A percentile compares a stretch with the other conserved stretches of the same genome.
Conservation (phyloP, 1,140 invertebrate genomes). For the Tetramorium simillimum region DNA sequence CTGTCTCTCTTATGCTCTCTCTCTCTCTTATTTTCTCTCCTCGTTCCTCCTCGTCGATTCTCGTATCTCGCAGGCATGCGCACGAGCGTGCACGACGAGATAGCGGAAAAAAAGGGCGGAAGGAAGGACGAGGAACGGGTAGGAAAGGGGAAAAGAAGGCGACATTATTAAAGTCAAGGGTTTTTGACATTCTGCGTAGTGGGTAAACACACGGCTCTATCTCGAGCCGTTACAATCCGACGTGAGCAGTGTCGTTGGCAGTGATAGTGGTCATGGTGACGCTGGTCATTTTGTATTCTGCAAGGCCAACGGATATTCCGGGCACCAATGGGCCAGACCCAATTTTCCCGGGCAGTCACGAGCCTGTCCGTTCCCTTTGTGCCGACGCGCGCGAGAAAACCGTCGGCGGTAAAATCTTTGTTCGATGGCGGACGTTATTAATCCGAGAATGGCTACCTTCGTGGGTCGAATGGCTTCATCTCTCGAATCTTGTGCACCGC, state of each 20-base stretch:
- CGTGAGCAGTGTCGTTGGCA: conserved; percentile 1
- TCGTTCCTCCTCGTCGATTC: neutral
- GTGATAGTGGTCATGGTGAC: neutral
- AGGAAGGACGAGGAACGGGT: neutral
- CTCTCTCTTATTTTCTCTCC: neutral
- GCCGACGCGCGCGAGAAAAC: conserved; percentile 21
- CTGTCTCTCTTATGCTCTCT: neutral
- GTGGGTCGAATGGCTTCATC: conserved; percentile 32
- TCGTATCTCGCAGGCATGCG: neutral
- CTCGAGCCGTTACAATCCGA: neutral
- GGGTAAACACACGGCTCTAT: conserved; percentile 74
- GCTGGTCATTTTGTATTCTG: conserved; percentile 63
- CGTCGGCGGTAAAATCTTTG: conserved; percentile 56
- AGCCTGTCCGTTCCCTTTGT: conserved; percentile 4
- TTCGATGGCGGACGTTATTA: conserved; percentile 64
- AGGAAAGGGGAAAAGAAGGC: neutral
- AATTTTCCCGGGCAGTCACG: conserved; percentile 40
- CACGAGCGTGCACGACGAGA: neutral
- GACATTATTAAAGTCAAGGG: conserved; percentile 82
- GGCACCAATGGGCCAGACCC: conserved; percentile 36
- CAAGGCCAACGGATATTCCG: conserved; percentile 7
- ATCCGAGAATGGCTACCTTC: conserved; percentile 63
- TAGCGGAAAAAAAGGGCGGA: conserved; percentile 24
- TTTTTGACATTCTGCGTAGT: conserved; percentile 76
- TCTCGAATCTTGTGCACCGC: conserved; percentile 7